A percentile compares a stretch with the other conserved stretches of the same genome.
Evolutionary conservation across 2,797 vertebrate species (phyloP).

Genomic region (Iguana delicatissima): DNA sequence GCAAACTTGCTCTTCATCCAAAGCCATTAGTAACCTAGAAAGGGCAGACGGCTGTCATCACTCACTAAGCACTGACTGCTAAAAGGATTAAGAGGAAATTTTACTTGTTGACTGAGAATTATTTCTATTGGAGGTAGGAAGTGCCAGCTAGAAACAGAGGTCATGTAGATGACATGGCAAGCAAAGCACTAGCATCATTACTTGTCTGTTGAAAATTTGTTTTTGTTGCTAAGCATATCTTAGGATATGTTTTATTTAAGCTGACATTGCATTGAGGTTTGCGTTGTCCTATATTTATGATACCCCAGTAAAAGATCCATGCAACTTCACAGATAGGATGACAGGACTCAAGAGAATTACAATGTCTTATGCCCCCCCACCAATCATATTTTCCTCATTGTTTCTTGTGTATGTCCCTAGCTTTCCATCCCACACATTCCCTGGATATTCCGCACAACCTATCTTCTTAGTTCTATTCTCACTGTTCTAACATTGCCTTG

Average conservation of each 20-base stretch:
- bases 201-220: constrained; percentile 2
- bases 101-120: neutral
- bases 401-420: neutral
- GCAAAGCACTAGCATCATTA: no score
- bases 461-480: neutral
- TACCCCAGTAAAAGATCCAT: neutral
- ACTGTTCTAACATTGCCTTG: neutral
- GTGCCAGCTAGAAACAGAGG: neutral
- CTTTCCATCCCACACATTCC: neutral
- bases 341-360: neutral
- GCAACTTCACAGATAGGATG: no score
- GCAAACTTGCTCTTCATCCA: neutral
- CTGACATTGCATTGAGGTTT: neutral
- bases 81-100: constrained; percentile 11
- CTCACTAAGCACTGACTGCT: constrained; percentile 1
- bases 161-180: neutral
- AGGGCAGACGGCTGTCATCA: constrained; percentile 4
- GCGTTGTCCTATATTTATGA: neutral
- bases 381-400: no score
- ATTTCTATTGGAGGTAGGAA: neutral
- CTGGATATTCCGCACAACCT: no score
- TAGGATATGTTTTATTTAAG: neutral
- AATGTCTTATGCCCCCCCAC: neutral
- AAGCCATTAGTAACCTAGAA: constrained; percentile 23
- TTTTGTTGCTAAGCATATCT: neutral